A percentile compares a stretch with the other conserved stretches of the same genome.
Evolutionary conservation across 2,113 vertebrate genomes (phyloP).

Genomic region (Tyrannus savana): DNA sequence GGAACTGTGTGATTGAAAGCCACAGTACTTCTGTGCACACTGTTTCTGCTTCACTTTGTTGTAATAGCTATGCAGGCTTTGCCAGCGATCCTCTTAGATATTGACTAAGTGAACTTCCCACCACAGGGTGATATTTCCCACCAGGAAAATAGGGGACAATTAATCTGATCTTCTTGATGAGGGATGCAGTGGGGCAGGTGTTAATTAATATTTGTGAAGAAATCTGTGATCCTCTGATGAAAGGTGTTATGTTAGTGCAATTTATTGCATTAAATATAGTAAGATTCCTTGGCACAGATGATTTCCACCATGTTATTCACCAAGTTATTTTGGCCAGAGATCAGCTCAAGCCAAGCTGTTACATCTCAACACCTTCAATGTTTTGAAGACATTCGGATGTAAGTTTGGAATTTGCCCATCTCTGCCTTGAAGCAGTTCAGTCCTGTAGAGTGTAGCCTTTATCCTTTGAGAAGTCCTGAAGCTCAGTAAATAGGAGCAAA

Average conservation of each 20-base stretch:
- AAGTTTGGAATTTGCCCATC: conserved; percentile 3
- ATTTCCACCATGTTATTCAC: conserved; percentile 32
- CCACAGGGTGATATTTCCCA: not conserved
- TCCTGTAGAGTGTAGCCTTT: not conserved
- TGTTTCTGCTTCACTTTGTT: not conserved
- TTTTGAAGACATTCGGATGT: conserved; percentile 1
- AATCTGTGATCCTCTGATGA: conserved; percentile 29
- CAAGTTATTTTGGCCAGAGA: conserved; percentile 46
- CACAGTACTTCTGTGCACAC: not conserved
- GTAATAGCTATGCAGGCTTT: not conserved
- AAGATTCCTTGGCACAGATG: conserved; percentile 37
- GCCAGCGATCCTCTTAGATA: not conserved
- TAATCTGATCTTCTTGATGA: not conserved
- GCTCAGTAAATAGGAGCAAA: not conserved
- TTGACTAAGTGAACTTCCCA: not conserved
- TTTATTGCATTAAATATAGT: conserved; percentile 39
- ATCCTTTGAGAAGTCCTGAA: not conserved
- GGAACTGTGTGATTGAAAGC: not conserved
- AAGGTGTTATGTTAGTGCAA: conserved; percentile 37
- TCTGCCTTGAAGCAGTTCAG: not conserved
- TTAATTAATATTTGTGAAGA: conserved; percentile 54
- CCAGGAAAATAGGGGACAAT: not conserved
- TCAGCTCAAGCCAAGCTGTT: conserved; percentile 50
- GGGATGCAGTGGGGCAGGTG: not conserved
- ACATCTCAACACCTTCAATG: conserved; percentile 35